Evolutionary conservation across 2,113 vertebrate species (phyloP).

Genomic region (Elaphurus davidianus): DNA sequence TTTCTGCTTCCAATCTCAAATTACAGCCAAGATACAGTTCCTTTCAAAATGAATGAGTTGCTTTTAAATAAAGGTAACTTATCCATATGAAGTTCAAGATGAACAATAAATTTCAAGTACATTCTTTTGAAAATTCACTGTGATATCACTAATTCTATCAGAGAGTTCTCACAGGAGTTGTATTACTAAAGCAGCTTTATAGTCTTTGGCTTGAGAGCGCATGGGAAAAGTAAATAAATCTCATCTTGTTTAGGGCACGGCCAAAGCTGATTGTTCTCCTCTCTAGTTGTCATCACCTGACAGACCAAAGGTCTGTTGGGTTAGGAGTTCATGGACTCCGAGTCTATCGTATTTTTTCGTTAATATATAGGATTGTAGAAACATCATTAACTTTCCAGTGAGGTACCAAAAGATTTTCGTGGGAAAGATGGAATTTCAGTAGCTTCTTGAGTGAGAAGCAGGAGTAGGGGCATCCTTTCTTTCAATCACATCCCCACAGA

Average conservation of each 20-base stretch:
- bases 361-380: background rate
- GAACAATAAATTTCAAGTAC: background rate
- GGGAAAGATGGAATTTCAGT: background rate
- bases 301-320: constrained; percentile 38
- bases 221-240: constrained; percentile 61
- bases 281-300: background rate
- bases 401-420: constrained; percentile 24
- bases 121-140: constrained; percentile 30
- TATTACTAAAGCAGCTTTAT: constrained; percentile 37
- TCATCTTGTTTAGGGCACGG: background rate
- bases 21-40: background rate
- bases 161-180: constrained; percentile 15
- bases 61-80: constrained; percentile 11
- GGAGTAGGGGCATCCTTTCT: background rate
- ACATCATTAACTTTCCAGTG: background rate
- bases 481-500: background rate
- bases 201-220: constrained; percentile 33
- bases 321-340: constrained; percentile 6
- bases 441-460: background rate
- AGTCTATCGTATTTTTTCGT: constrained; percentile 20
- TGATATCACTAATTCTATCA: background rate
- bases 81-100: background rate
- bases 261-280: background rate
- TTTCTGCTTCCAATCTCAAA: background rate
- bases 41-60: background rate